A percentile compares a stretch with the other conserved stretches of the same genome.
phyloP scores from a whole-genome alignment of 2,888 invertebrate species.

The Leptinotarsa peninsularis region DNA sequence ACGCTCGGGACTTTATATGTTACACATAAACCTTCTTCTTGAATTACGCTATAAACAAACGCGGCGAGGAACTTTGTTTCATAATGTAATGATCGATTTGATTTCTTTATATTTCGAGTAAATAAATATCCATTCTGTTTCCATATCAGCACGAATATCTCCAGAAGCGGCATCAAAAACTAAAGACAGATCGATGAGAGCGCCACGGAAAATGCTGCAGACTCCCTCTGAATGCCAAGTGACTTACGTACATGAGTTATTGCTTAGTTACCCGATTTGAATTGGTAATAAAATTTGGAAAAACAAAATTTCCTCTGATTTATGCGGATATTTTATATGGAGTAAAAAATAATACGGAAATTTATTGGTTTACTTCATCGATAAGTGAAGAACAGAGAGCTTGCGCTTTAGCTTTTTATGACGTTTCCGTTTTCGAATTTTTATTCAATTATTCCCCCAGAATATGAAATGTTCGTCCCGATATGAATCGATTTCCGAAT shows the following conservation, averaged over 20 bases:
- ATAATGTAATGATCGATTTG: too few relatives aligned
- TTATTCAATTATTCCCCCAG: conserved; percentile 45
- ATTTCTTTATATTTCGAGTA: background rate
- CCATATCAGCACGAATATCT: background rate
- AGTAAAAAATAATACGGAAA: conserved; percentile 56
- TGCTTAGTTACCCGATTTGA: conserved; percentile 61
- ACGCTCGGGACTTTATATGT: too few relatives aligned
- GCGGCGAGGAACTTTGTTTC: too few relatives aligned
- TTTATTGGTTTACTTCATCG: conserved; percentile 51
- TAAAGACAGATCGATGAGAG: conserved; percentile 20
- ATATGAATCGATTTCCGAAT: conserved; percentile 45
- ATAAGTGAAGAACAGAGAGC: conserved; percentile 45
- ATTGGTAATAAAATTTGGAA: conserved; percentile 62
- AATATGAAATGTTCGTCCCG: conserved; percentile 33
- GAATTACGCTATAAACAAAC: too few relatives aligned
- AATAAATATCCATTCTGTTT: background rate
- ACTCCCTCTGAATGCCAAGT: conserved; percentile 56
- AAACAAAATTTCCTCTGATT: conserved; percentile 60
- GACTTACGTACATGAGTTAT: conserved; percentile 58
- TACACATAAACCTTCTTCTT: too few relatives aligned
- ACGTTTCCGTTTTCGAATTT: conserved; percentile 42
- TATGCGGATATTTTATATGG: conserved; percentile 58
- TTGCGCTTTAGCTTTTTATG: conserved; percentile 39
- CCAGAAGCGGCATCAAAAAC: conserved; percentile 9
- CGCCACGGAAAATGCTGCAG: conserved; percentile 5